Conservation (phyloP, 2,113 vertebrate species). For the Cynocephalus volans region DNA sequence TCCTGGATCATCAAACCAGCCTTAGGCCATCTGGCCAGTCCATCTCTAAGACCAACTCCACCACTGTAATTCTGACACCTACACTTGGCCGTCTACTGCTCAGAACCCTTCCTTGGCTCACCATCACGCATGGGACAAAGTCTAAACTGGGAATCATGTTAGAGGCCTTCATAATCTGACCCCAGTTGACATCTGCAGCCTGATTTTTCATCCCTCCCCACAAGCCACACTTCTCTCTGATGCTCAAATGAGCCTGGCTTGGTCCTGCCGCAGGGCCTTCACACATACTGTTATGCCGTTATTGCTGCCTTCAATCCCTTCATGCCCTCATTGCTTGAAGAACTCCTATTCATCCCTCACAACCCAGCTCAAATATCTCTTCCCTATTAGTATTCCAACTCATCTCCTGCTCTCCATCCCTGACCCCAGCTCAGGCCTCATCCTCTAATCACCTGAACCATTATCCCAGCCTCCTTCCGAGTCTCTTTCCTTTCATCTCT, state of each 20-base stretch:
- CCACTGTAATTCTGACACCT: no score
- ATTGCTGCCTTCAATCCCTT: neutral
- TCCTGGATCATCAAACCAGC: neutral
- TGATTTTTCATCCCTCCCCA: neutral
- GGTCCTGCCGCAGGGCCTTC: neutral
- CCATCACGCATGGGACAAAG: neutral
- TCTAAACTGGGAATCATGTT: neutral
- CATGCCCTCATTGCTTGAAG: neutral
- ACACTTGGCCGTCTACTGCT: neutral
- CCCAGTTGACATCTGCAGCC: neutral
- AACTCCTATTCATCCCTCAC: neutral
- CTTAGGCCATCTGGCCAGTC: no score
- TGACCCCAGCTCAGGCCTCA: neutral
- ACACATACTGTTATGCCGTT: neutral
- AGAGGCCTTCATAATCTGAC: neutral
- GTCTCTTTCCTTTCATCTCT: neutral
- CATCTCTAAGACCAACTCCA: neutral
- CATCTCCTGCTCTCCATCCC: neutral
- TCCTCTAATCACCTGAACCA: neutral
- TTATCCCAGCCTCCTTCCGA: neutral
- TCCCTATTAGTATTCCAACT: neutral
- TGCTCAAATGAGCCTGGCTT: neutral
- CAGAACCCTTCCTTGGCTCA: accelerated
- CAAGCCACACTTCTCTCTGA: neutral
- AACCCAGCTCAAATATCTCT: neutral